These are phyloP conservation scores for Triplophysa bombifrons DNA, from an alignment of 2,797 vertebrate genomes.

Conservation along the genomic window DNA sequence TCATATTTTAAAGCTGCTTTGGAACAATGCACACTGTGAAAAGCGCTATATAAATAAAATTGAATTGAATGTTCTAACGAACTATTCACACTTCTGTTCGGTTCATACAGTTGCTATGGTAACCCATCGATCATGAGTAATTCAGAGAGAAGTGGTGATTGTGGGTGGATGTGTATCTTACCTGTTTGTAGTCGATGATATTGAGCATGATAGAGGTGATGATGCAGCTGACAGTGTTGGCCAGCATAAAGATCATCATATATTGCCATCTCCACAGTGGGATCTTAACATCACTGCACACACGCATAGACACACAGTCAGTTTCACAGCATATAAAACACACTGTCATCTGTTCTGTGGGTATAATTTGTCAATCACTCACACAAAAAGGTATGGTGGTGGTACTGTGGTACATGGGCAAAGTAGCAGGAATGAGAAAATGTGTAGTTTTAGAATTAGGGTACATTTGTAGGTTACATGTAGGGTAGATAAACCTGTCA, in stretches of 20 bases:
- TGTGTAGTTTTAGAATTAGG: too few species aligned
- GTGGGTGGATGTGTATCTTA: conserved; percentile 46
- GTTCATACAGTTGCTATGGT: conserved; percentile 38
- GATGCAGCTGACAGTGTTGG: conserved; percentile 79
- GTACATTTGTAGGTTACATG: too few species aligned
- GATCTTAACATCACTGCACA: conserved; percentile 79
- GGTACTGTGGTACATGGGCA: too few species aligned
- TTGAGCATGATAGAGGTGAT: conserved; percentile 77
- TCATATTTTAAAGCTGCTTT: too few species aligned
- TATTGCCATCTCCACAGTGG: conserved; percentile 82
- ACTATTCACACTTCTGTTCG: neutral
- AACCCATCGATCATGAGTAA: conserved; percentile 1
- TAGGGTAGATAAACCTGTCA: too few species aligned
- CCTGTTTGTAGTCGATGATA: conserved; percentile 78
- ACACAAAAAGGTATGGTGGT: too few species aligned
- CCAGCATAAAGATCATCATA: conserved; percentile 86
- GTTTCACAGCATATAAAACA: conserved; percentile 1
- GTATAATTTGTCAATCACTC: too few species aligned
- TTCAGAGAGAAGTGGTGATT: conserved; percentile 23
- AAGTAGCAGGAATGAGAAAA: too few species aligned
- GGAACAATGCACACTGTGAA: too few species aligned
- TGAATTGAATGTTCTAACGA: neutral
- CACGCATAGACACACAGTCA: conserved; percentile 13
- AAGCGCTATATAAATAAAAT: too few species aligned
- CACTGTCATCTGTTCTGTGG: neutral